A percentile compares a stretch with the other conserved stretches of the same genome.
phyloP scores from a whole-genome alignment of 1,140 invertebrate genomes.

The Heliconius himera region DNA sequence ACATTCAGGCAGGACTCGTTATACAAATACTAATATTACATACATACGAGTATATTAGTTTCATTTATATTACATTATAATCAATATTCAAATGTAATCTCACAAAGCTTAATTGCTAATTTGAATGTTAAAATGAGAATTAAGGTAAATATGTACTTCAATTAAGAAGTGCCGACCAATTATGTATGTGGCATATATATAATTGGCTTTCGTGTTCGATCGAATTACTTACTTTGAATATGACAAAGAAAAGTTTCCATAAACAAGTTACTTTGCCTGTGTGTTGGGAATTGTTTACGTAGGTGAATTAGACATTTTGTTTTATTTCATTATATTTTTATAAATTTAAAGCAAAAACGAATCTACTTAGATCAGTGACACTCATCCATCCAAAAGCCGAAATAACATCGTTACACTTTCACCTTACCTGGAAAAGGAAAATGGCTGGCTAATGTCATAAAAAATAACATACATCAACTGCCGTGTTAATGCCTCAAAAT shows the following conservation, averaged over 20 bases:
- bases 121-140: not conserved
- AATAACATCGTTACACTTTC: not conserved
- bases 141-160: not conserved
- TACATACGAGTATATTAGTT: not conserved
- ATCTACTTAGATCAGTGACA: not conserved
- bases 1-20: not conserved
- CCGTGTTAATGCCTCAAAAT: not conserved
- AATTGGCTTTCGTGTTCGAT: not conserved
- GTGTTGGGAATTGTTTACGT: not conserved
- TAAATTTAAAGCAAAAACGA: not conserved
- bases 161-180: not conserved
- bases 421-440: not conserved
- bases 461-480: not conserved
- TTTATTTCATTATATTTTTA: not conserved
- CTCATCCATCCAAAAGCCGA: not conserved
- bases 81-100: constrained; percentile 12
- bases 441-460: not conserved
- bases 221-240: not conserved
- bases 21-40: not conserved
- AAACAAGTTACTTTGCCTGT: not conserved
- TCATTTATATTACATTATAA: not conserved
- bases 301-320: not conserved
- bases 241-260: not conserved
- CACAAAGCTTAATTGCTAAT: constrained; percentile 3
- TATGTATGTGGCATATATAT: not conserved